Evolutionary conservation across 2,797 vertebrate genomes (phyloP).

Genomic region (Gallinago nigripennis): DNA sequence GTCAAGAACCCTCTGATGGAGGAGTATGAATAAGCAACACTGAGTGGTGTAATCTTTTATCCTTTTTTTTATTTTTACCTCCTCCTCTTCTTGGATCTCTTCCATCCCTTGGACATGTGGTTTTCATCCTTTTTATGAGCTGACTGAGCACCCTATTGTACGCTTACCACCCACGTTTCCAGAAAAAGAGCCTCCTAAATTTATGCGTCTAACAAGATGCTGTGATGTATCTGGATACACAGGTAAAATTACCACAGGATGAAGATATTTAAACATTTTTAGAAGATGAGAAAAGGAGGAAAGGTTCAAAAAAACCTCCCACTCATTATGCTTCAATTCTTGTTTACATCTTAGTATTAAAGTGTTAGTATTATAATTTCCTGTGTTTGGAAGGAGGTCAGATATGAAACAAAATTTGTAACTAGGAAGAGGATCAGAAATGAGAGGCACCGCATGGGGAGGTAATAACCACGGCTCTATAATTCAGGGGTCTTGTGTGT

Average conservation of each 20-base stretch:
- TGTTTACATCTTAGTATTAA: constrained; percentile 12
- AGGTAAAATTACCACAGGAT: constrained; percentile 7
- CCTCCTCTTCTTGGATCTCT: neutral
- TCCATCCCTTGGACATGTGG: constrained; percentile 25
- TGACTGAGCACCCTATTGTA: neutral
- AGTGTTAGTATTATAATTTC: constrained; percentile 9
- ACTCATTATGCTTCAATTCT: neutral
- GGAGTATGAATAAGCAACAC: neutral
- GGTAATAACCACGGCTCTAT: constrained; percentile 58
- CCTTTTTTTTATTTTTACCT: neutral
- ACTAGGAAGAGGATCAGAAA: constrained; percentile 23
- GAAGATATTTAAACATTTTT: neutral
- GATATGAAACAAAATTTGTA: neutral
- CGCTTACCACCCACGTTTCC: constrained; percentile 17
- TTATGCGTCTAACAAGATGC: neutral
- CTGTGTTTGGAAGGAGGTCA: constrained; percentile 38
- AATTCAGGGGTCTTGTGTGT: constrained; percentile 68
- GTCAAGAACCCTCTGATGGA: neutral
- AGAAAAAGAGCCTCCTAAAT: constrained; percentile 31
- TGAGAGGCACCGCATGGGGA: constrained; percentile 40
- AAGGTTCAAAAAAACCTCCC: neutral
- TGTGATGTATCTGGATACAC: neutral
- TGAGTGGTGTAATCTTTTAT: neutral
- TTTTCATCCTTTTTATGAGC: constrained; percentile 15
- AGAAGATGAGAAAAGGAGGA: neutral